A percentile compares a stretch with the other conserved stretches of the same genome.
Conservation (phyloP, 2,113 vertebrate species). For the Aleadryas rufinucha region DNA sequence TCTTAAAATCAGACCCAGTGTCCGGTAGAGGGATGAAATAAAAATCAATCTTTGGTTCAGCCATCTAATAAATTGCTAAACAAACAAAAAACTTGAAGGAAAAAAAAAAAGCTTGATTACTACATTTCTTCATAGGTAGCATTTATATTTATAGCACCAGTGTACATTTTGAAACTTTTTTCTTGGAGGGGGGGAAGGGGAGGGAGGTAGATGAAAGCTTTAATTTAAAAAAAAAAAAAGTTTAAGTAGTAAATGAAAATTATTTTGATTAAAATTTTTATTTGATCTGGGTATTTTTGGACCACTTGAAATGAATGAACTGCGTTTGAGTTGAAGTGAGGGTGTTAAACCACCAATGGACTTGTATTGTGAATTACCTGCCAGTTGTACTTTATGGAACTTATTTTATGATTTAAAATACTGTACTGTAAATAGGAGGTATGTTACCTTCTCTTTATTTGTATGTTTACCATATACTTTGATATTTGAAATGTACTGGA, state of each 20-base stretch:
- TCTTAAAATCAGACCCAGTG: not conserved
- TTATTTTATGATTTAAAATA: slow-evolving; percentile 85
- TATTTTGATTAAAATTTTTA: slow-evolving; percentile 84
- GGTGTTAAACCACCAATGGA: slow-evolving; percentile 69
- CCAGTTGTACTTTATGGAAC: slow-evolving; percentile 78
- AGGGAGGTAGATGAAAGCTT: slow-evolving; percentile 74
- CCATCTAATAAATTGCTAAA: slow-evolving; percentile 63
- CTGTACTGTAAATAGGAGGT: slow-evolving; percentile 87
- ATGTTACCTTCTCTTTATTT: slow-evolving; percentile 82
- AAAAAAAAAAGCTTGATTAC: slow-evolving; percentile 64
- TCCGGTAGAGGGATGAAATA: slow-evolving; percentile 44
- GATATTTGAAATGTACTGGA: slow-evolving; percentile 92
- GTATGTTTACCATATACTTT: slow-evolving; percentile 96
- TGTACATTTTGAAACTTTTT: slow-evolving; percentile 72
- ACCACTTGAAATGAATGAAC: slow-evolving; percentile 77
- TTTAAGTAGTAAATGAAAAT: slow-evolving; percentile 74
- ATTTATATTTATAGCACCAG: slow-evolving; percentile 78
- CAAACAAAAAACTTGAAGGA: slow-evolving; percentile 73
- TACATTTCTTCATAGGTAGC: slow-evolving; percentile 74
- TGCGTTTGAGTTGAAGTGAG: slow-evolving; percentile 71
- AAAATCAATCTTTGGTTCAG: slow-evolving; percentile 46
- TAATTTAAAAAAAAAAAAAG: slow-evolving; percentile 76
- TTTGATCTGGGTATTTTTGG: slow-evolving; percentile 84
- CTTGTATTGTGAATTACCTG: slow-evolving; percentile 73
- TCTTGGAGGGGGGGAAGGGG: slow-evolving; percentile 29